phyloP scores from a whole-genome alignment of 2,797 vertebrate species.

The Psittacula echo region DNA sequence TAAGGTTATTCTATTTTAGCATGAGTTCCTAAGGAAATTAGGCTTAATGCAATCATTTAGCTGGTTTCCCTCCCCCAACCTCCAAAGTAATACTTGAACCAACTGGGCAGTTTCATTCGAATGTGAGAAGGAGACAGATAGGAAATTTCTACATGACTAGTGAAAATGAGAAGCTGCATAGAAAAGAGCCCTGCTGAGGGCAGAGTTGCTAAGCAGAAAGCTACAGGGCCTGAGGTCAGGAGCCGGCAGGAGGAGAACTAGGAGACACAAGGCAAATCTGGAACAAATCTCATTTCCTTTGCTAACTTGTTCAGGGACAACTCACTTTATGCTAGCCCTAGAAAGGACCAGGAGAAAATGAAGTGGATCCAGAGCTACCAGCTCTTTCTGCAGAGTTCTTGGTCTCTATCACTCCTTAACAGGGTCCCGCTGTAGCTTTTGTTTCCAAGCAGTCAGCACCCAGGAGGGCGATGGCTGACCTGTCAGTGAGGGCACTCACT shows the following conservation, averaged over 20 bases:
- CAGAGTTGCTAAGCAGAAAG: neutral
- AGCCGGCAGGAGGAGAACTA: neutral
- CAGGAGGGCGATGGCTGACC: neutral
- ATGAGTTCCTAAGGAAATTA: slow-evolving; percentile 16
- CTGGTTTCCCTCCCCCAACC: neutral
- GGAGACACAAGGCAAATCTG: neutral
- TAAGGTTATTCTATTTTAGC: neutral
- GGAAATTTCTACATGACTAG: neutral
- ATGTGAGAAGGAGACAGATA: neutral
- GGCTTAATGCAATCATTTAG: neutral
- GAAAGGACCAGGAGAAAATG: neutral
- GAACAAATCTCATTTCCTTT: slow-evolving; percentile 22
- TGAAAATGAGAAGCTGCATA: neutral
- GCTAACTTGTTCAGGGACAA: neutral
- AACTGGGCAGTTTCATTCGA: neutral
- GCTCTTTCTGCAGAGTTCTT: neutral
- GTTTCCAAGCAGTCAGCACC: neutral
- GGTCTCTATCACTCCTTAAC: neutral
- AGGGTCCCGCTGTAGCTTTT: neutral
- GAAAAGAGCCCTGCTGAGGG: neutral
- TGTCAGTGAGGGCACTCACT: neutral
- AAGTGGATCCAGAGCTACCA: neutral
- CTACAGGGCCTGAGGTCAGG: neutral
- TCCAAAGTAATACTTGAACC: neutral
- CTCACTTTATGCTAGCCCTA: neutral